These are phyloP conservation scores for Microctenopoma steveboyesi DNA, from an alignment of 2,797 vertebrate genomes.

Conservation along the genomic window DNA sequence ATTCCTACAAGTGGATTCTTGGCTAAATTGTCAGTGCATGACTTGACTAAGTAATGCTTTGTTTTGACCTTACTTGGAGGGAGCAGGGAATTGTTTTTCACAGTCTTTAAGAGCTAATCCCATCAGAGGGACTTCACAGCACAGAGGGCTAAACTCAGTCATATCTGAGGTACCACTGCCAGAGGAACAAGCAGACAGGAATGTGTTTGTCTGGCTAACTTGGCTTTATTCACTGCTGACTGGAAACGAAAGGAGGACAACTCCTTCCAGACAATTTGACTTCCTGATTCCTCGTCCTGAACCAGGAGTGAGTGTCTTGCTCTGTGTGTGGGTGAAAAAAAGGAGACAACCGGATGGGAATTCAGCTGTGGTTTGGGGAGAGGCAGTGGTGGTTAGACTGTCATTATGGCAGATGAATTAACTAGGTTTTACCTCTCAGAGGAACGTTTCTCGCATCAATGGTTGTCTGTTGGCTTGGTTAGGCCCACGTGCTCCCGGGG, in stretches of 20 bases:
- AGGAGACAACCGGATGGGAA: conserved; percentile 50
- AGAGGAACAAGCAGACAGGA: conserved; percentile 73
- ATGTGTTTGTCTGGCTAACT: conserved; percentile 76
- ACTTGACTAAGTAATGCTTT: conserved; percentile 53
- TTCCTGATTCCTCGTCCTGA: conserved; percentile 59
- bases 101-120: conserved; percentile 77
- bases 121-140: conserved; percentile 68
- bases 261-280: conserved; percentile 56
- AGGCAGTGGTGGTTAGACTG: conserved; percentile 52
- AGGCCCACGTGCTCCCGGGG: conserved; percentile 66
- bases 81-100: conserved; percentile 72
- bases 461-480: conserved; percentile 70
- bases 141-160: conserved; percentile 66
- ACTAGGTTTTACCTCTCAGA: conserved; percentile 68
- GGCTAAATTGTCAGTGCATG: conserved; percentile 54
- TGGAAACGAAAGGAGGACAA: conserved; percentile 56
- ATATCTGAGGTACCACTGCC: conserved; percentile 66
- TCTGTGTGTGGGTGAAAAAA: conserved; percentile 28
- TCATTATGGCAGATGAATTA: conserved; percentile 75
- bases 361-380: conserved; percentile 52
- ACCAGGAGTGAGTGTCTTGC: conserved; percentile 36
- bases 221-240: conserved; percentile 61
- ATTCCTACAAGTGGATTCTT: conserved; percentile 52
- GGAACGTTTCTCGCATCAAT: conserved; percentile 67
- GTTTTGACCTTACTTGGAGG: conserved; percentile 68